Percentiles rank a stretch among this genome's conserved stretches.
Conservation (phyloP, 1,140 invertebrate genomes). For the Colletes gigas region DNA sequence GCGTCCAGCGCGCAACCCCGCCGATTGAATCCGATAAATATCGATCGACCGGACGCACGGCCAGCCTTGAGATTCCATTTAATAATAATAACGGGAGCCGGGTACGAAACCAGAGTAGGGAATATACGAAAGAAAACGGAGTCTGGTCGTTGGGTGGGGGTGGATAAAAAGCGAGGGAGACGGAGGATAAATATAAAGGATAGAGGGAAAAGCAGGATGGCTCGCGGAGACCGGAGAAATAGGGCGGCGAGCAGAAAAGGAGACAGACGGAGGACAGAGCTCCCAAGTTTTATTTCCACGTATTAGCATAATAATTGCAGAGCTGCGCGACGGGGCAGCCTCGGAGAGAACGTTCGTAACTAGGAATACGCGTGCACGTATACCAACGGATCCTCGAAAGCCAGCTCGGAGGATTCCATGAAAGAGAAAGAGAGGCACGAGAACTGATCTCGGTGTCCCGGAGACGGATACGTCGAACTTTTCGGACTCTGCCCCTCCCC, state of each 20-base stretch:
- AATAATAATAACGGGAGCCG: slow-evolving; percentile 73
- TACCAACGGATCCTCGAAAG: neutral
- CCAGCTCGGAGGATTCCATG: neutral
- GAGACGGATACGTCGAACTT: slow-evolving; percentile 57
- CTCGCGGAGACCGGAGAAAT: slow-evolving; percentile 6
- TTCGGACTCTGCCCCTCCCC: slow-evolving; percentile 36
- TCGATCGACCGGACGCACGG: slow-evolving; percentile 63
- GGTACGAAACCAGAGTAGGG: neutral
- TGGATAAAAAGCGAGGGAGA: slow-evolving; percentile 14
- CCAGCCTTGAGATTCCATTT: slow-evolving; percentile 76
- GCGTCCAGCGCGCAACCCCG: neutral
- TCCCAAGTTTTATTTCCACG: slow-evolving; percentile 58
- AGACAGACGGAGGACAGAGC: slow-evolving; percentile 3
- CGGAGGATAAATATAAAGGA: neutral
- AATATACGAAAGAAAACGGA: slow-evolving; percentile 20
- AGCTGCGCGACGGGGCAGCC: slow-evolving; percentile 9
- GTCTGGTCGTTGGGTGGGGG: slow-evolving; percentile 14
- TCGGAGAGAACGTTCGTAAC: slow-evolving; percentile 24
- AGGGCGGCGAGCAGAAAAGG: neutral
- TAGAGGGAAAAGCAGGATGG: neutral
- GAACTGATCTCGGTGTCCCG: slow-evolving; percentile 36
- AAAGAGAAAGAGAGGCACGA: slow-evolving; percentile 8
- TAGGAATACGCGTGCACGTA: slow-evolving; percentile 26
- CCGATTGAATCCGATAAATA: slow-evolving; percentile 78
- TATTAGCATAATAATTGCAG: slow-evolving; percentile 78